Conservation (phyloP, 2,797 vertebrate genomes). For the Miichthys miiuy region DNA sequence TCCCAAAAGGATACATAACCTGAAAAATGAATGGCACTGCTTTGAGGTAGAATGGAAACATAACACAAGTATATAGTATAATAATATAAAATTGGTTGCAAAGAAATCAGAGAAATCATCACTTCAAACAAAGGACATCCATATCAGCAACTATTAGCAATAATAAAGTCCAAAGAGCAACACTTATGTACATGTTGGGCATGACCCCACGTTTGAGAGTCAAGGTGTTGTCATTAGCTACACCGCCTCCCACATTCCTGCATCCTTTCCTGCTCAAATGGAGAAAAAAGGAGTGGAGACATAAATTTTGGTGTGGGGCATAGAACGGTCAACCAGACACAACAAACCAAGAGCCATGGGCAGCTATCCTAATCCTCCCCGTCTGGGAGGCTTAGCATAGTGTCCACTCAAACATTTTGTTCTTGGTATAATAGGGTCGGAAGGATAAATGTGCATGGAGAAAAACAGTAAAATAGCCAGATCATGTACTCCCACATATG, state of each 20-base stretch:
- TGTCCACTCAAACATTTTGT: background rate
- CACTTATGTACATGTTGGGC: background rate
- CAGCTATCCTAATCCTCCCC: constrained; percentile 19
- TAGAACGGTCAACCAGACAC: background rate
- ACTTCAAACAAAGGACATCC: background rate
- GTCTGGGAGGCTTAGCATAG: constrained; percentile 12
- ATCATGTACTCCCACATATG: constrained; percentile 12
- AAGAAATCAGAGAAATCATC: background rate
- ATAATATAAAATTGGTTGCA: constrained; percentile 1
- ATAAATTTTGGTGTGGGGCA: background rate
- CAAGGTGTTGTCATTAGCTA: background rate
- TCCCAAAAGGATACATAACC: constrained; percentile 9
- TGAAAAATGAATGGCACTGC: background rate
- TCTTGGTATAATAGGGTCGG: constrained; percentile 12
- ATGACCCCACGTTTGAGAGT: background rate
- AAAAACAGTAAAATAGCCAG: constrained; percentile 1
- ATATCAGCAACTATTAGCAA: constrained; percentile 2
- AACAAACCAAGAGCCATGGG: constrained; percentile 16
- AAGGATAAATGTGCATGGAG: constrained; percentile 7
- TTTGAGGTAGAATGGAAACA: constrained; percentile 13
- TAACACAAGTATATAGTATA: background rate
- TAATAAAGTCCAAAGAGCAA: background rate
- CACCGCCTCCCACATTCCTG: background rate
- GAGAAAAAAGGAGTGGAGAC: background rate
- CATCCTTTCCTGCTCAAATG: background rate